A percentile compares a stretch with the other conserved stretches of the same genome.
Conservation (phyloP, 2,113 vertebrate species). For the Trochalopteron elliotii region DNA sequence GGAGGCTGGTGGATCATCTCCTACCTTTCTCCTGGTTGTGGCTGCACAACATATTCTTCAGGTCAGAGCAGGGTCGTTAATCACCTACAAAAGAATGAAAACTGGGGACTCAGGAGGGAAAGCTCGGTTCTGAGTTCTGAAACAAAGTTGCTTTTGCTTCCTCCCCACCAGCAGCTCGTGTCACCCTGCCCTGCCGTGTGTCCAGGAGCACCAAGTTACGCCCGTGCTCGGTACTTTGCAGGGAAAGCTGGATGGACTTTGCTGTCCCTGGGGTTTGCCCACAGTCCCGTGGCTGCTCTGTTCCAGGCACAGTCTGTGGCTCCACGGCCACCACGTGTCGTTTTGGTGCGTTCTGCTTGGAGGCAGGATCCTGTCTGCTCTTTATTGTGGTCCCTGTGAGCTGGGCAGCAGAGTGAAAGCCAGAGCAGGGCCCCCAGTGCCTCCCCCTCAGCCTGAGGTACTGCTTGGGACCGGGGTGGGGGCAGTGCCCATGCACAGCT, state of each 20-base stretch:
- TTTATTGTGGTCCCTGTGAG: not conserved
- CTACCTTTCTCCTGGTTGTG: not conserved
- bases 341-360: rapidly evolving
- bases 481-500: not conserved
- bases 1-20: not conserved
- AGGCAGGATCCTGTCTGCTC: not conserved
- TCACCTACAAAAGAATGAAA: not conserved
- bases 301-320: rapidly evolving
- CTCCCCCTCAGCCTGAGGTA: not conserved
- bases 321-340: rapidly evolving
- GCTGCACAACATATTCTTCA: not conserved
- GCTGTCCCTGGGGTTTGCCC: not conserved
- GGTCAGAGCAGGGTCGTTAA: not conserved
- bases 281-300: rapidly evolving
- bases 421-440: not conserved
- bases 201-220: rapidly evolving
- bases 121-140: not conserved
- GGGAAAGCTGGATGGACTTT: not conserved
- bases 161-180: rapidly evolving
- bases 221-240: rapidly evolving
- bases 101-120: not conserved
- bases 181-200: not conserved
- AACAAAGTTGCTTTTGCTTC: not conserved
- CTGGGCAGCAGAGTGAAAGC: not conserved
- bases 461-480: not conserved